A percentile compares a stretch with the other conserved stretches of the same genome.
Evolutionary conservation across 2,113 vertebrate genomes (phyloP).

Genomic region (Notothenia coriiceps): DNA sequence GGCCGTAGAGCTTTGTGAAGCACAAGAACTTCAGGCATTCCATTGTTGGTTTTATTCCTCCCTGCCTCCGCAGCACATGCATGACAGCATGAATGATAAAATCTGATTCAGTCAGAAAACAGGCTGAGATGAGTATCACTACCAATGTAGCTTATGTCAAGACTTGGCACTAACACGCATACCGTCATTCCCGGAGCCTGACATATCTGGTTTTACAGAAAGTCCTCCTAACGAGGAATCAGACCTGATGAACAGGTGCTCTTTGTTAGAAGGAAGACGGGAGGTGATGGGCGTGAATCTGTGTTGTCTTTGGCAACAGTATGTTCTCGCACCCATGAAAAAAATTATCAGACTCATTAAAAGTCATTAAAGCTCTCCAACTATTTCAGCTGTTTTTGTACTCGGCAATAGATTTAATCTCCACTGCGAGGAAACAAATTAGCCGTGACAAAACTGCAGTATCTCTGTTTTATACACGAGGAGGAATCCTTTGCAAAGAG

Average conservation of each 20-base stretch:
- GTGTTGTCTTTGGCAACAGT: slow-evolving; percentile 18
- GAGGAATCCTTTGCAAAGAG: slow-evolving; percentile 52
- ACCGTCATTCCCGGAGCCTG: slow-evolving; percentile 41
- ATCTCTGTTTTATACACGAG: slow-evolving; percentile 18
- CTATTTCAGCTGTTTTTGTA: slow-evolving; percentile 10
- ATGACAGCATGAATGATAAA: slow-evolving; percentile 56
- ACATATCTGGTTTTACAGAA: slow-evolving; percentile 64
- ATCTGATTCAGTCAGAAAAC: slow-evolving; percentile 55
- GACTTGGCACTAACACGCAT: slow-evolving; percentile 39
- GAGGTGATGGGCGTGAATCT: slow-evolving; percentile 13
- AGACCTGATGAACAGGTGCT: slow-evolving; percentile 34
- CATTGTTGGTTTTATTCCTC: slow-evolving; percentile 66
- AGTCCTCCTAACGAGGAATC: slow-evolving; percentile 35
- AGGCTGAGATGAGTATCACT: slow-evolving; percentile 43
- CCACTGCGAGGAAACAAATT: slow-evolving; percentile 31
- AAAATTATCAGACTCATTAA: slow-evolving; percentile 6
- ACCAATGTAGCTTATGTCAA: slow-evolving; percentile 48
- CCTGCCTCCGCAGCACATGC: slow-evolving; percentile 31
- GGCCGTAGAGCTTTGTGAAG: slow-evolving; percentile 37
- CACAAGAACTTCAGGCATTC: slow-evolving; percentile 62
- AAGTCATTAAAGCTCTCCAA: slow-evolving; percentile 24
- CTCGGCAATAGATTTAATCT: slow-evolving; percentile 32
- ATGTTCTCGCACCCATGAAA: slow-evolving; percentile 15
- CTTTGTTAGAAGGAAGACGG: slow-evolving; percentile 39
- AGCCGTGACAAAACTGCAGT: slow-evolving; percentile 37